Conservation (phyloP, 2,888 invertebrate species). For the Aphidius colemani region DNA sequence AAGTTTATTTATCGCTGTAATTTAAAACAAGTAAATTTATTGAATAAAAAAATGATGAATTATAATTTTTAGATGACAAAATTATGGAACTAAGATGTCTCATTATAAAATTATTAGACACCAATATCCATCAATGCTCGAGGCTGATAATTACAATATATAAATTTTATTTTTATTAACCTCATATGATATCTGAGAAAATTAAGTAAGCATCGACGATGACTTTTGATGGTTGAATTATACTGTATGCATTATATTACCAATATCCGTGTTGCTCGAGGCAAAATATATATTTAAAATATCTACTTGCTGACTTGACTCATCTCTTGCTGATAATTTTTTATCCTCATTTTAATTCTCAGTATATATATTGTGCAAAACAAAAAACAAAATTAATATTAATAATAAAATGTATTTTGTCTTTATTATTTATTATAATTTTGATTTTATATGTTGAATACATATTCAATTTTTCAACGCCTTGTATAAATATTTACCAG, state of each 20-base stretch:
- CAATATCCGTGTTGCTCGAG: slow-evolving; percentile 42
- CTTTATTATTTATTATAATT: too few relatives aligned
- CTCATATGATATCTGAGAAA: background rate
- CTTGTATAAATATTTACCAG: too few relatives aligned
- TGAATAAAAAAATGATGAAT: too few relatives aligned
- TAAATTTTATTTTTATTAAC: slow-evolving; percentile 21
- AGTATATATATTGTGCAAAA: too few relatives aligned
- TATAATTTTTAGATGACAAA: slow-evolving; percentile 11
- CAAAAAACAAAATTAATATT: too few relatives aligned
- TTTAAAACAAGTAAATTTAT: too few relatives aligned
- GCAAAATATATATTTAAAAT: too few relatives aligned
- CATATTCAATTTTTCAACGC: background rate
- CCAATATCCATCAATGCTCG: slow-evolving; percentile 29
- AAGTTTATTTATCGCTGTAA: too few relatives aligned
- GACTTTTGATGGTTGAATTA: slow-evolving; percentile 47
- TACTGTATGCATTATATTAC: slow-evolving; percentile 42
- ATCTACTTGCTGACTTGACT: too few relatives aligned
- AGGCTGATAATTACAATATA: slow-evolving; percentile 37
- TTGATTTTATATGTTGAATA: background rate
- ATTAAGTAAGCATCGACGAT: slow-evolving; percentile 26
- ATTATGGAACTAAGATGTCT: slow-evolving; percentile 53
- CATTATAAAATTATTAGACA: slow-evolving; percentile 48
- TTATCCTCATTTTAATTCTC: too few relatives aligned
- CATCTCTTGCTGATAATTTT: too few relatives aligned
- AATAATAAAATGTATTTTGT: too few relatives aligned